Conservation (phyloP, 2,888 invertebrate species). For the Mechanitis mazaeus region DNA sequence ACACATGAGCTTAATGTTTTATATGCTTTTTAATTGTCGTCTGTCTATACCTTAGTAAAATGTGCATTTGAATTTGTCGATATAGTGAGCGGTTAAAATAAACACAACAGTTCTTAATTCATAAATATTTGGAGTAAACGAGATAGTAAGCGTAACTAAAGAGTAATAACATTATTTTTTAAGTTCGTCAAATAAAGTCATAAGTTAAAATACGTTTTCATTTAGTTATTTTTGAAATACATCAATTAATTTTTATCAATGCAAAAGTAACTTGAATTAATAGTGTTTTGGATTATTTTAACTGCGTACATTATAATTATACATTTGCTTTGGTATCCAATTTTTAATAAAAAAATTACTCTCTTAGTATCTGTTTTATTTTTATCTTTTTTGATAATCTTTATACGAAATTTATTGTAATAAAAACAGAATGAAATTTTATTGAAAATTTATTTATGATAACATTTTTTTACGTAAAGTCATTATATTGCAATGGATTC, state of each 20-base stretch:
- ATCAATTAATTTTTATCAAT: constrained; percentile 2
- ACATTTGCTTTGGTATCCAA: constrained; percentile 72
- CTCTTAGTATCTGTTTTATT: constrained; percentile 37
- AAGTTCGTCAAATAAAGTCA: too few relatives aligned
- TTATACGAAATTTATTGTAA: neutral
- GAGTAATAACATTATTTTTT: too few relatives aligned
- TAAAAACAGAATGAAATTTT: neutral
- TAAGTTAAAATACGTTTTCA: too few relatives aligned
- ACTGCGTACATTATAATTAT: constrained; percentile 59
- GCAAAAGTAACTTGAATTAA: constrained; percentile 2
- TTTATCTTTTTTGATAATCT: neutral
- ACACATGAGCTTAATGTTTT: constrained; percentile 36
- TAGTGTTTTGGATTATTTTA: constrained; percentile 49
- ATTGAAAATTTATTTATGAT: too few relatives aligned
- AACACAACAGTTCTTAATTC: constrained; percentile 31
- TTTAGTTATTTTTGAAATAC: neutral
- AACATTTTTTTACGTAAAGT: too few relatives aligned
- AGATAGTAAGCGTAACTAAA: too few relatives aligned
- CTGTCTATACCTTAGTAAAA: constrained; percentile 48
- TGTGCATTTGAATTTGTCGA: constrained; percentile 56
- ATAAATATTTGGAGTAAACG: neutral
- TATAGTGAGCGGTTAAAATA: constrained; percentile 56
- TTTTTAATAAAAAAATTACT: constrained; percentile 67
- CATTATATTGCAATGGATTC: too few relatives aligned
- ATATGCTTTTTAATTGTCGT: constrained; percentile 48